These are phyloP conservation scores for Eledone cirrhosa DNA, from an alignment of 2,888 invertebrate genomes.

Conservation along the genomic window DNA sequence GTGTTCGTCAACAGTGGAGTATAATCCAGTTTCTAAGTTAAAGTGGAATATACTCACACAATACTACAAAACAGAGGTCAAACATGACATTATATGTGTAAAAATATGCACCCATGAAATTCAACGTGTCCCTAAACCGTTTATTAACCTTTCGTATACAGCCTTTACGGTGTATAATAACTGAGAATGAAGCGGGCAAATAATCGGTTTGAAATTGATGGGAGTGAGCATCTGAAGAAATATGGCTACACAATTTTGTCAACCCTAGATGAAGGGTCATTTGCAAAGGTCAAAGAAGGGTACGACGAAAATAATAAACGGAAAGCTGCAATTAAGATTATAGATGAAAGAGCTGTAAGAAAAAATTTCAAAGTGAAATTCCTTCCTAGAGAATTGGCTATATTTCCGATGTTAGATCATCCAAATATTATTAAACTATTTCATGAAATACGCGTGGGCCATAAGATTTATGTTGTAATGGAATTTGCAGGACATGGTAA, in stretches of 20 bases:
- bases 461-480: conserved; percentile 6
- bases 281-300: neutral
- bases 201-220: neutral
- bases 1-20: no score
- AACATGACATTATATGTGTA: no score
- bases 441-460: neutral
- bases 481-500: conserved; percentile 18
- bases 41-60: no score
- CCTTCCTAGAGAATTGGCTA: conserved; percentile 5
- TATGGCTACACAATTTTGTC: neutral
- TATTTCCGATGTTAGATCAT: neutral
- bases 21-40: no score
- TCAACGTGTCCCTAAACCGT: no score
- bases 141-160: no score
- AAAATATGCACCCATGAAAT: no score
- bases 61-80: no score
- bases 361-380: neutral
- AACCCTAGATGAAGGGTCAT: conserved; percentile 4
- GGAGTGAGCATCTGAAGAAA: neutral
- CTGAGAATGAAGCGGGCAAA: no score
- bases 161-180: no score
- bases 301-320: neutral
- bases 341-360: neutral
- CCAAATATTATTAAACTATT: neutral
- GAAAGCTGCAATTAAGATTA: neutral